Base-by-base conservation (phyloP, 2,113 vertebrate species). In the Calcarius ornatus region DNA sequence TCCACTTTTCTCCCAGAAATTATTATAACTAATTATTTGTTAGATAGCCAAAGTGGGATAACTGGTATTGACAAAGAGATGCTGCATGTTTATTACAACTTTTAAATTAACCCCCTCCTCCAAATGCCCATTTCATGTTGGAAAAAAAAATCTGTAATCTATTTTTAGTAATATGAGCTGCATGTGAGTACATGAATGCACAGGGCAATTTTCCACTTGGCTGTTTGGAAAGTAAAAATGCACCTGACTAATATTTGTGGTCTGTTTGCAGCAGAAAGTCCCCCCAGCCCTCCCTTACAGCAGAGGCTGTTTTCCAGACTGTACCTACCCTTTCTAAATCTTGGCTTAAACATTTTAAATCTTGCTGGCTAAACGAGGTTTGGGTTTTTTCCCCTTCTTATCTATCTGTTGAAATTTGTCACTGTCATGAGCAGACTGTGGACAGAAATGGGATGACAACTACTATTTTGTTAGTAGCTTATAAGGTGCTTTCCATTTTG, bases 401-500 rank as follows among this genome's bases (percentile, higher is more conserved):
- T 57, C n/a, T 93, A 13, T 64, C 82, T 83, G 31, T 72, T 82
- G 82, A n/a, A 82, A 90, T 94, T 76, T 86, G 59, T 71, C 57
- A 31, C 43, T 90, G 76, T 76, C 66, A n/a, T 0, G 45, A 71
- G 33, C 17, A 28, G 61, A 1, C 47, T 64, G 11, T 12, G 21
- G 15, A 56, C 66, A 72, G 65, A 85, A 79, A 68, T 72, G 57
- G 69, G 72, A 40, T 61, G 54, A 80, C 61, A 77, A 27, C 47
- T 65, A 1, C 45, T 77, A 5, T 87, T 94, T 93, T 79, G 47
- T 85, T 75, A 28, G 70, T 27, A 43, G 79, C 28, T 94, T 88
- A 51, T 64, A 66, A 72, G 48, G 40, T 23, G 28, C 27, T 94
- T 95, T 91, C 68, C 33, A 59, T 86, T 88, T 73, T 70, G 17